Evolutionary conservation across 2,113 vertebrate species (phyloP), one percentile per base, ranked within the genome.

Genomic region (Lepidiolamprologus cunningtoni): DNA sequence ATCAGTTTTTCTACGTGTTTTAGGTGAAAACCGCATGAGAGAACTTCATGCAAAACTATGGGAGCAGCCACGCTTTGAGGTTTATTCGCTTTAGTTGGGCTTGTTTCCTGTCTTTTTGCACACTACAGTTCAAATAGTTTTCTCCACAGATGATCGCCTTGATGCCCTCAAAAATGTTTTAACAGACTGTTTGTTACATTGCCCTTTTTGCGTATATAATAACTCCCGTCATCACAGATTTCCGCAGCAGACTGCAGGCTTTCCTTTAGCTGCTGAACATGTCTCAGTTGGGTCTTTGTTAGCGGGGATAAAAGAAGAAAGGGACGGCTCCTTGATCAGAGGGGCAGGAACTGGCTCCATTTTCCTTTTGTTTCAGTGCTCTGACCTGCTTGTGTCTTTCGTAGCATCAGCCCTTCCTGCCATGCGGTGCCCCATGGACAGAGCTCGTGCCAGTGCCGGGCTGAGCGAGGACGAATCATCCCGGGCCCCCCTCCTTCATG

Each of bases 291-390:
- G 31, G 82, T 76, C 89, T 91, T 40, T 82, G 86, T 89, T 83
- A 42, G 79, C 4, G 9, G 7, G 45, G 85, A 92, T 84, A 87
- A 90, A 89, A 89, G 81, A 81, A 80, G 61, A 90, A 87, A 90
- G 85, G 53, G 83, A 85, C 82, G 26, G 16, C 66, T 90, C 81
- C 63, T 92, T 88, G 81, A 89, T 90, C 88, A 84, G 66, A 93
- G 87, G 82, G 85, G 55, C 85, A 92, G 89, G 85, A 89, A 80
- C 87, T 87, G 86, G 91, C 92, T 91, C 42, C 13, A 5, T 58
- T 87, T 84, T 89, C 82, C 81, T 78, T 93, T 91, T 94, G 87
- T 94, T 86, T 91, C 81, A 66, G 76, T 76, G 86, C 81, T 86
- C 87, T 86, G 89, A 89, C 78, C 88, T 84, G 85, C 55, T 87